Percentiles rank a stretch among this genome's conserved stretches.
Conservation (phyloP, 1,140 invertebrate species). For the Rhopalosiphum padi region DNA sequence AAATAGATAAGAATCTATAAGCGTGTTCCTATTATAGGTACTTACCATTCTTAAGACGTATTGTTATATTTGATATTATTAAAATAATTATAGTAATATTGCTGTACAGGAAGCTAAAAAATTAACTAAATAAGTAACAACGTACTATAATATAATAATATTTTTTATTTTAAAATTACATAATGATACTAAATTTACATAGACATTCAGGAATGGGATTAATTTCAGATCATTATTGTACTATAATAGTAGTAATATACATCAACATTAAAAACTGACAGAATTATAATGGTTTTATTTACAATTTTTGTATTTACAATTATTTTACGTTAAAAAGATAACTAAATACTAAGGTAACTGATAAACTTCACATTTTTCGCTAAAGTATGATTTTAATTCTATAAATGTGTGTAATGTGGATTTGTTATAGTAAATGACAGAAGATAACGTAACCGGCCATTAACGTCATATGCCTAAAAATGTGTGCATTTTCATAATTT, state of each 20-base stretch:
- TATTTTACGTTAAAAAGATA: background rate
- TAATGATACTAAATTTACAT: slow-evolving; percentile 39
- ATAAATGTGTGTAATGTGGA: background rate
- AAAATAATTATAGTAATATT: background rate
- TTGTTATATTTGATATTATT: background rate
- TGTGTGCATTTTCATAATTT: background rate
- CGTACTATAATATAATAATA: background rate
- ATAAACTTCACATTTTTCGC: slow-evolving; percentile 18
- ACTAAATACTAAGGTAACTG: slow-evolving; percentile 38
- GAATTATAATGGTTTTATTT: slow-evolving; percentile 41
- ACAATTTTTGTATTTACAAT: slow-evolving; percentile 34
- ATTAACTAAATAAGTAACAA: background rate
- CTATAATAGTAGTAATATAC: slow-evolving; percentile 1
- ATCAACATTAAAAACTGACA: slow-evolving; percentile 33
- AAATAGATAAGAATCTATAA: background rate
- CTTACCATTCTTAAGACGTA: background rate
- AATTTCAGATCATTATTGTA: slow-evolving; percentile 14
- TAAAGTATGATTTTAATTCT: background rate
- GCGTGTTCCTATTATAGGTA: background rate
- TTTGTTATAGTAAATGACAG: background rate
- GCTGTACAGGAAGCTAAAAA: background rate
- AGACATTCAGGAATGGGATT: slow-evolving; percentile 38
- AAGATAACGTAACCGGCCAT: background rate
- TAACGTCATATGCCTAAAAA: background rate
- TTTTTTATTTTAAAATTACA: slow-evolving; percentile 44